Base-by-base conservation (phyloP, 2,797 vertebrate genomes). In the Siniperca scherzeri region DNA sequence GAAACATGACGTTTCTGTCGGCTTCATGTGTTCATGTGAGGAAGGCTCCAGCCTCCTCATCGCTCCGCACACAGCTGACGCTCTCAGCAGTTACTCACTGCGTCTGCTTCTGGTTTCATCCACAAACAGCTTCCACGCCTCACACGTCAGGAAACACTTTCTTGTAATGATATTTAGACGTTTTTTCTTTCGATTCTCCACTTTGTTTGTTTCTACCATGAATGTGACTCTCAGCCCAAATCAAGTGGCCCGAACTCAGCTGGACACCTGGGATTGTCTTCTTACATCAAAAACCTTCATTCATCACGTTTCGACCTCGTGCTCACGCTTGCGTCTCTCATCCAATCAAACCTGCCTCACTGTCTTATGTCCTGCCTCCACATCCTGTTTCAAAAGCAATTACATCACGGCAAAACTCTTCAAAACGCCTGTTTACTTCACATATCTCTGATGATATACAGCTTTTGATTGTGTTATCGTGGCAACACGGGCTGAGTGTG, bases 381-480 rank as follows among this genome's bases (percentile, higher is more conserved):
- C 46, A 50, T 68, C 65, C 65, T 50, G 65, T 67, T 48, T 33
- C 19, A 30, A 46, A 46, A 4, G 2, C 8, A 19, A 4, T 30
- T n/a, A 8, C 52, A 21, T 42, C 21, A n/a, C 1, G 17, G 2
- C 9, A 14, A 25, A 48, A 38, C 36, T 36, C 25, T 3, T 25
- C 4, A 33, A 2, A 25, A 17, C 1, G 21, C 22, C 50, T 3
- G 4, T 6, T 11, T 9, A 7, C 38, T 19, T 40, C 38, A 25
- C 21, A 2, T 14, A 4, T 44, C 68, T 65, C 16, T 38, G 66
- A 30, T 69, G 16, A 69, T 0, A 7, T 3, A 62, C 36, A 46
- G 16, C n/a, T 67, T 53, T 48, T 53, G 36, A 36, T 21, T 60
- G 53, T 48, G 75, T 75, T 62, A 36, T 64, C 76, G 52, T 36